Conservation (phyloP, 1,140 invertebrate species). For the Leptinotarsa undecemlineata region DNA sequence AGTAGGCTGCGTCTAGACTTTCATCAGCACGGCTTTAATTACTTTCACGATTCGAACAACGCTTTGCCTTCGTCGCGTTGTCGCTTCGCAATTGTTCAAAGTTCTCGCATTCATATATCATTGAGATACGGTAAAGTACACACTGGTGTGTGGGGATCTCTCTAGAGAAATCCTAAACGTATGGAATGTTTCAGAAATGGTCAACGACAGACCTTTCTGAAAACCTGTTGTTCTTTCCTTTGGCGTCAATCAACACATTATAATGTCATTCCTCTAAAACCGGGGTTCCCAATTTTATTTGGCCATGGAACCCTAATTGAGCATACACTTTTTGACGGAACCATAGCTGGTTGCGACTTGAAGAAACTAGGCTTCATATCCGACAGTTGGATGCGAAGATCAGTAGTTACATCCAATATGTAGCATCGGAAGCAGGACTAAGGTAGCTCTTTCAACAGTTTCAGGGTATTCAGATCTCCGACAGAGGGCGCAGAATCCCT, state of each 20-base stretch:
- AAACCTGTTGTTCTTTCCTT: not conserved
- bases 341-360: too few species aligned
- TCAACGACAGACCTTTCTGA: not conserved
- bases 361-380: too few species aligned
- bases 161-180: not conserved
- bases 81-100: not conserved
- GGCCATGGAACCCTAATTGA: not conserved
- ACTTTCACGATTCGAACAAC: not conserved
- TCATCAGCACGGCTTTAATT: slow-evolving; percentile 3
- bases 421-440: too few species aligned
- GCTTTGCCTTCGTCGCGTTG: not conserved
- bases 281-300: too few species aligned
- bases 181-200: not conserved
- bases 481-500: too few species aligned
- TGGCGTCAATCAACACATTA: not conserved
- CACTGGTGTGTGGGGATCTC: not conserved
- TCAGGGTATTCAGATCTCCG: too few species aligned
- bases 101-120: not conserved
- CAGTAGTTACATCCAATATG: too few species aligned
- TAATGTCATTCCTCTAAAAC: not conserved
- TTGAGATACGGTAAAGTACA: not conserved
- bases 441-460: too few species aligned
- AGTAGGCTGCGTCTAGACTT: slow-evolving; percentile 7
- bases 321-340: not conserved
- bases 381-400: too few species aligned